These are phyloP conservation scores for Chaetura pelagica DNA, from an alignment of 2,113 vertebrate species.

Conservation along the genomic window DNA sequence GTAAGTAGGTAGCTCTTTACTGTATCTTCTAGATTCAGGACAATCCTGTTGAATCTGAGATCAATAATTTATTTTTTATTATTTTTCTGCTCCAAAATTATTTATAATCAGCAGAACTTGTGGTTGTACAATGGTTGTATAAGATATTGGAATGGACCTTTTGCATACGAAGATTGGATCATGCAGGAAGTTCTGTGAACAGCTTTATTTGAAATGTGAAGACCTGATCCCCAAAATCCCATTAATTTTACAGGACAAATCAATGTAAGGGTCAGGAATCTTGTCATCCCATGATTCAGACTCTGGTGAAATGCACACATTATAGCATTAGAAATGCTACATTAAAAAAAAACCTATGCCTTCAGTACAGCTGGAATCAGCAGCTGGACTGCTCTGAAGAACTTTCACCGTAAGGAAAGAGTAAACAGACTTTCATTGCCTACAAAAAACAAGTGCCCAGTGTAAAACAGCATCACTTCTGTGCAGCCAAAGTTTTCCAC, in stretches of 20 bases:
- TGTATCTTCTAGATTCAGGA: background rate
- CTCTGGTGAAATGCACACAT: background rate
- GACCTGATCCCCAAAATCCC: background rate
- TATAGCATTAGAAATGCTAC: background rate
- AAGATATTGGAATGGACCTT: background rate
- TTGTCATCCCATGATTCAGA: background rate
- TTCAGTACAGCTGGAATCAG: background rate
- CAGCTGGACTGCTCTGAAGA: background rate
- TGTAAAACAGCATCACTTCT: rapidly evolving
- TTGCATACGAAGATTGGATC: background rate
- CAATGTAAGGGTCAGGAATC: background rate
- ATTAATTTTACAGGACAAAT: background rate
- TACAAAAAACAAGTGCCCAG: rapidly evolving
- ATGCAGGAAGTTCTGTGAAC: background rate
- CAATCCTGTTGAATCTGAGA: background rate
- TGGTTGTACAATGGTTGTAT: background rate
- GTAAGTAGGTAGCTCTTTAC: background rate
- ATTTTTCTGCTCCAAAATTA: background rate
- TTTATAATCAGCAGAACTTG: background rate
- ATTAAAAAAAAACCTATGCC: rapidly evolving
- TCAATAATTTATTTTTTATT: background rate
- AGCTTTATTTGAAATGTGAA: background rate
- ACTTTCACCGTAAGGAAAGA: background rate
- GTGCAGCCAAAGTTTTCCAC: background rate
- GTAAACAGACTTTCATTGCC: background rate